phyloP scores from a whole-genome alignment of 2,113 vertebrate genomes.

The Poecile atricapillus region DNA sequence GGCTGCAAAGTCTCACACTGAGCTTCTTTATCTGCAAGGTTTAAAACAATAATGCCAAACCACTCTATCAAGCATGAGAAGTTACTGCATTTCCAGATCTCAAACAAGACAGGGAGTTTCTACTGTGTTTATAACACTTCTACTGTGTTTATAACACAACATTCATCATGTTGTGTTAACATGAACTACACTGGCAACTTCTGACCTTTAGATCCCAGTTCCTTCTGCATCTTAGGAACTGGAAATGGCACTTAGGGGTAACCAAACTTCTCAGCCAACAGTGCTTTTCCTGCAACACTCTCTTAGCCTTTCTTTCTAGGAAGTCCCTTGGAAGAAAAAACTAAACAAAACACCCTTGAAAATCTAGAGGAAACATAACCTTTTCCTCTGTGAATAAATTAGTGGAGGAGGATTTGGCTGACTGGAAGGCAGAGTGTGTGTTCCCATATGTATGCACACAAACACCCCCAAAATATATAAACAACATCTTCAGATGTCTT shows the following conservation, averaged over 20 bases:
- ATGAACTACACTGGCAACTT: background rate
- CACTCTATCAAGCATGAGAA: background rate
- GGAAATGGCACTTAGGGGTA: background rate
- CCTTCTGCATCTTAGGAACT: background rate
- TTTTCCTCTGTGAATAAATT: background rate
- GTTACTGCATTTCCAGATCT: background rate
- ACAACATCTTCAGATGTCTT: background rate
- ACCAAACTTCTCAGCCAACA: background rate
- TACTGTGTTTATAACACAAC: background rate
- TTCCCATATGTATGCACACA: background rate
- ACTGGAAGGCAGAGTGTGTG: background rate
- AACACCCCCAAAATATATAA: background rate
- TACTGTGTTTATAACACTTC: background rate
- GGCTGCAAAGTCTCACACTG: background rate
- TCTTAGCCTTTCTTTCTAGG: background rate
- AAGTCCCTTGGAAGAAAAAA: background rate
- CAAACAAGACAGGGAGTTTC: background rate
- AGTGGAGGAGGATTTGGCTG: background rate
- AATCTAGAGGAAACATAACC: background rate
- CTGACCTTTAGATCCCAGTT: background rate
- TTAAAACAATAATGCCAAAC: background rate
- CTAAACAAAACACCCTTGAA: background rate
- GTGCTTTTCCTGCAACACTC: background rate
- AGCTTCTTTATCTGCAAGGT: background rate
- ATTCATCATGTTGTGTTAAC: background rate